These are phyloP conservation scores for Frankliniella fusca DNA, from an alignment of 2,888 invertebrate species.

Conservation along the genomic window DNA sequence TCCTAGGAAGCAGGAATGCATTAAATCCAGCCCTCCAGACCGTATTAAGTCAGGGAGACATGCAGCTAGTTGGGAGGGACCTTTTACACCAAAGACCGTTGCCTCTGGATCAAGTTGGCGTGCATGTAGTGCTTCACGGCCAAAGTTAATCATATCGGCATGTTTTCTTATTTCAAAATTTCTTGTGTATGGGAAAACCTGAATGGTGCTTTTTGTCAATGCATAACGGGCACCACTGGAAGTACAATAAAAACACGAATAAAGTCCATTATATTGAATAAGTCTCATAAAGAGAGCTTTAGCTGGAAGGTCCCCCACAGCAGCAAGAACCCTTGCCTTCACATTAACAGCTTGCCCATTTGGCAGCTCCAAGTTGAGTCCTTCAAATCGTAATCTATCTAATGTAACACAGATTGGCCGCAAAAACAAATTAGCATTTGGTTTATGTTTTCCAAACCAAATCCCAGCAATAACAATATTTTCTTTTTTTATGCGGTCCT, in stretches of 20 bases:
- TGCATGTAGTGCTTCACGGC: background rate
- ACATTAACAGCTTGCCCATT: background rate
- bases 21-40: background rate
- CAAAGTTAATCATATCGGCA: background rate
- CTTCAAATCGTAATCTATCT: background rate
- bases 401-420: background rate
- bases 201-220: background rate
- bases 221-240: background rate
- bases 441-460: constrained; percentile 38
- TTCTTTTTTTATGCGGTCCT: constrained; percentile 36
- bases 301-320: constrained; percentile 35
- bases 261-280: constrained; percentile 35
- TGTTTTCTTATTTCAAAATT: background rate
- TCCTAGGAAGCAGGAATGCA: background rate
- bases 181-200: background rate
- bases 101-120: background rate
- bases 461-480: constrained; percentile 39
- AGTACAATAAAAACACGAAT: background rate
- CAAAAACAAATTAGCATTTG: constrained; percentile 33
- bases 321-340: constrained; percentile 29
- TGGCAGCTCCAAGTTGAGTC: background rate
- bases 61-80: background rate
- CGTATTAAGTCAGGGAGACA: background rate
- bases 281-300: constrained; percentile 36
- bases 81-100: background rate